Base-by-base conservation (phyloP, 2,888 invertebrate genomes). In the Cybosia mesomella region DNA sequence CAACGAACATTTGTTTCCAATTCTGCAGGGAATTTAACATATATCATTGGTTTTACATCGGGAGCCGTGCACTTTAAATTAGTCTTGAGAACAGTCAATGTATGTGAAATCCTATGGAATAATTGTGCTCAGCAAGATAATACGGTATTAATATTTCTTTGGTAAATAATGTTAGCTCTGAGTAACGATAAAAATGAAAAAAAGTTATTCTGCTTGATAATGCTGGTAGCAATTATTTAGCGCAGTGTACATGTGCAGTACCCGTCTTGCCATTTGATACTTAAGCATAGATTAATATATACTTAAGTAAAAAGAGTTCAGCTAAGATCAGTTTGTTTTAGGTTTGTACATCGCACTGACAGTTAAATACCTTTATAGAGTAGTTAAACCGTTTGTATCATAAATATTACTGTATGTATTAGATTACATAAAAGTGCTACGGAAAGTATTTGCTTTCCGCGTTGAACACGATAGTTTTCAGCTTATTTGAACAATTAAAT, bases 1-100 rank as follows among this genome's bases (percentile, higher is more conserved):
- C 86, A 84, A 77, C 76, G 71, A 79, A 79, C 86, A 85, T 88
- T 86, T 88, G 83, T 85, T 85, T 83, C 76, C 81, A 76, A 83
- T 80, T 77, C 84, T 83, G 83, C 61, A 55, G 84, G 76, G 82
- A 66, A 76, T 81, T 85, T 80, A 67, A 71, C 76, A 68, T 73
- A 53, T 49, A 11, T 62, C n/a, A 15, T 32, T 15, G n/a, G 28
- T 61, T 43, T 7, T 59, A 59, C 49, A 49, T 49, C 2, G 43
- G 43, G 60, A n/a, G 28, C n/a, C 21, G 34, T 36, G 4, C n/a
- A 49, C 24, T 49, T 28, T 61, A 28, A 28, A 43, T 43, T 28
- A 53, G 24, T 18, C 22, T 24, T 10, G 18, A 18, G 24, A 59
- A 39, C 15, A 24, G 22, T 22, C 10, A 22, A 39, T 39, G 9